Evolutionary conservation across 2,113 vertebrate species (phyloP).

Genomic region (Galbula dea): DNA sequence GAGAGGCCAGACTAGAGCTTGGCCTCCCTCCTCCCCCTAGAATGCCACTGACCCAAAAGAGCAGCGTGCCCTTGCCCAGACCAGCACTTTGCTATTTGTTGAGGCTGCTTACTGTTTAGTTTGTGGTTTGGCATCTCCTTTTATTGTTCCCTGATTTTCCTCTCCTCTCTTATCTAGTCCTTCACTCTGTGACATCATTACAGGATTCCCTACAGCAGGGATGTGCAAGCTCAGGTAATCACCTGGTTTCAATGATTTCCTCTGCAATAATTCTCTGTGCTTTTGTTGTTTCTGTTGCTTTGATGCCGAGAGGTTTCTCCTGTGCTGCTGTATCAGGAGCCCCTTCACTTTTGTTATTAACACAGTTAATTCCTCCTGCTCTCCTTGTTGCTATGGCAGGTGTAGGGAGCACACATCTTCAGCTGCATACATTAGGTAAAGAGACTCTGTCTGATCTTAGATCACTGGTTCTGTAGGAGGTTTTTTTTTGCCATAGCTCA

Average conservation of each 20-base stretch:
- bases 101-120: slow-evolving; percentile 55
- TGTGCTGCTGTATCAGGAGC: background rate
- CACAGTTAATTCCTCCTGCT: slow-evolving; percentile 24
- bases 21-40: background rate
- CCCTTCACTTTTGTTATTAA: slow-evolving; percentile 27
- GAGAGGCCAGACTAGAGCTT: background rate
- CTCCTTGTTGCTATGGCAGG: slow-evolving; percentile 54
- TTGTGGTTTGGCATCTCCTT: slow-evolving; percentile 62
- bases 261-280: slow-evolving; percentile 31
- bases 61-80: background rate
- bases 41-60: background rate
- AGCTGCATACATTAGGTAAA: slow-evolving; percentile 42
- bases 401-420: slow-evolving; percentile 12
- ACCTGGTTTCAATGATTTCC: slow-evolving; percentile 37
- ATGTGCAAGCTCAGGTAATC: slow-evolving; percentile 83
- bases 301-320: slow-evolving; percentile 34
- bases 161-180: slow-evolving; percentile 73
- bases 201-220: slow-evolving; percentile 81
- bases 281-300: slow-evolving; percentile 44
- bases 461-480: background rate
- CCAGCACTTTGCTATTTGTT: slow-evolving; percentile 34
- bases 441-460: slow-evolving; percentile 34
- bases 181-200: slow-evolving; percentile 77
- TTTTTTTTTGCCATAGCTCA: slow-evolving; percentile 30
- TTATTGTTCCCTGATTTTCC: slow-evolving; percentile 46